Percentiles rank a stretch among this genome's conserved stretches.
These are phyloP conservation scores for Margaritifera margaritifera DNA, from an alignment of 2,888 invertebrate species.

Conservation along the genomic window DNA sequence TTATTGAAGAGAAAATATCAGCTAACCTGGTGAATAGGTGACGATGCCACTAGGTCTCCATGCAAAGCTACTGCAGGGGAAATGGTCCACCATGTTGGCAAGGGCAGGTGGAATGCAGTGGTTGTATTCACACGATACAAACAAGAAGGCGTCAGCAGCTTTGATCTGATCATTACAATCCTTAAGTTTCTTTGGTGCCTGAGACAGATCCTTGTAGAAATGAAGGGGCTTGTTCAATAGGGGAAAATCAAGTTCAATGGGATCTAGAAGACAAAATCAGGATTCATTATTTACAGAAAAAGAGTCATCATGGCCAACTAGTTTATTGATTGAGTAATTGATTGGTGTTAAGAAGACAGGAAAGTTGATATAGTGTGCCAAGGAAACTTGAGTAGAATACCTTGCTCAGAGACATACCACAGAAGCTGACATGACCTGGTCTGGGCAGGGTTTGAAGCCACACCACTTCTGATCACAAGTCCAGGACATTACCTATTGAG, in stretches of 20 bases:
- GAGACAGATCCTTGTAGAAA: constrained; percentile 44
- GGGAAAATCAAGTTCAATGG: constrained; percentile 67
- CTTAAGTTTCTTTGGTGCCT: constrained; percentile 39
- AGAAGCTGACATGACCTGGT: too few relatives aligned
- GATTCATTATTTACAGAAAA: too few relatives aligned
- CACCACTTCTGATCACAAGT: too few relatives aligned
- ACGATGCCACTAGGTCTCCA: constrained; percentile 68
- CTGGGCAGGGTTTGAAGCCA: too few relatives aligned
- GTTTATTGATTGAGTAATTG: too few relatives aligned
- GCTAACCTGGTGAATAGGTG: constrained; percentile 63
- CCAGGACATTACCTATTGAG: too few relatives aligned
- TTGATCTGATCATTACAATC: constrained; percentile 44
- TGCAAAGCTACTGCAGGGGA: constrained; percentile 70
- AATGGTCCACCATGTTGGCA: constrained; percentile 74
- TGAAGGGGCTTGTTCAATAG: constrained; percentile 55
- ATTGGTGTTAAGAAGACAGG: too few relatives aligned
- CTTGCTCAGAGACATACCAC: too few relatives aligned
- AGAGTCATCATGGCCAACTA: too few relatives aligned
- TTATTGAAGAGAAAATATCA: not conserved
- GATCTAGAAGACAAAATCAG: constrained; percentile 64
- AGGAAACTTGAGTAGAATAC: too few relatives aligned
- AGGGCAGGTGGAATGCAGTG: constrained; percentile 74
- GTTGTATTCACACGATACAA: constrained; percentile 73
- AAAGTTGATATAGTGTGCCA: too few relatives aligned
- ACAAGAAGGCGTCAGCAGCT: constrained; percentile 72